A percentile compares a stretch with the other conserved stretches of the same genome.
Evolutionary conservation across 2,797 vertebrate genomes (phyloP).

Genomic region (Sciaenops ocellatus): DNA sequence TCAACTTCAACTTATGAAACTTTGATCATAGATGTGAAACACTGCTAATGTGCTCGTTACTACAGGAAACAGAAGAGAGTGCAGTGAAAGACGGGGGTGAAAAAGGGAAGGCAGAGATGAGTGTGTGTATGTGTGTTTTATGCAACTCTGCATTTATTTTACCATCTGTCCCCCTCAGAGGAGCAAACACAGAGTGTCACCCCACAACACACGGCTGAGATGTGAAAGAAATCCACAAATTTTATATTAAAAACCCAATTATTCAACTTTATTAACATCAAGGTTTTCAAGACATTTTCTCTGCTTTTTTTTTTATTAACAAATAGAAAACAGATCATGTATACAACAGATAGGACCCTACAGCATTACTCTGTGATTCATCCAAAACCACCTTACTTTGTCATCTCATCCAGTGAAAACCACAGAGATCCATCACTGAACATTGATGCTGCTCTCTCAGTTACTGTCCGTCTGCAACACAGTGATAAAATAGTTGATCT

Average conservation of each 20-base stretch:
- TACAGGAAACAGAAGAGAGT: neutral
- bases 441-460: constrained; percentile 75
- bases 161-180: neutral
- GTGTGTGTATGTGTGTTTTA: neutral
- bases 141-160: constrained; percentile 10
- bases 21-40: constrained; percentile 2
- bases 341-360: constrained; percentile 92
- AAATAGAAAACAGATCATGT: constrained; percentile 97
- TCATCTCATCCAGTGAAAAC: constrained; percentile 75
- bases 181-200: neutral
- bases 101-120: neutral
- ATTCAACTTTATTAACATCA: constrained; percentile 98
- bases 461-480: constrained; percentile 76
- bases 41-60: neutral
- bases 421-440: constrained; percentile 84
- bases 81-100: neutral
- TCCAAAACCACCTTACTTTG: constrained; percentile 82
- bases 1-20: neutral
- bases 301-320: constrained; percentile 85
- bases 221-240: constrained; percentile 61
- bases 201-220: neutral
- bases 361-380: constrained; percentile 90
- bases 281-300: constrained; percentile 81
- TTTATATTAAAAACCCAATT: constrained; percentile 89
- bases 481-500: constrained; percentile 83